phyloP scores from a whole-genome alignment of 2,113 vertebrate species.

The Nymphicus hollandicus region DNA sequence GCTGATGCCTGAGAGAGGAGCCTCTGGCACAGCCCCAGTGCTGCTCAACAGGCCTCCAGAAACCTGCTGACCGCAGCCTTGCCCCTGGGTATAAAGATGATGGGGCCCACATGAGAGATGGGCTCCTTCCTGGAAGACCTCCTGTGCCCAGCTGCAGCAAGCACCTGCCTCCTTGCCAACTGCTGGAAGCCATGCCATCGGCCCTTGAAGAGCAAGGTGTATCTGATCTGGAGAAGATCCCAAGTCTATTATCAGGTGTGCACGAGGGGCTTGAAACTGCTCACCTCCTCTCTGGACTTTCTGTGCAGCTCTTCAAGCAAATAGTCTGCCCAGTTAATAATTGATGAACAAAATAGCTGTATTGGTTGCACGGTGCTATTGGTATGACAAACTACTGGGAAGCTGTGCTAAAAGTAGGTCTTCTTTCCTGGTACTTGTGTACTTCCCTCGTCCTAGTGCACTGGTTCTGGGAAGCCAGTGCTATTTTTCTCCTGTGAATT shows the following conservation, averaged over 20 bases:
- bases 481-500: background rate
- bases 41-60: background rate
- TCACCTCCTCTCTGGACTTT: conserved; percentile 17
- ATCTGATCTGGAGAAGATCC: conserved; percentile 9
- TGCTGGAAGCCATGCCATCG: fast-evolving
- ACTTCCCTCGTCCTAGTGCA: background rate
- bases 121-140: background rate
- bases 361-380: background rate
- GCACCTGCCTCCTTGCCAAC: background rate
- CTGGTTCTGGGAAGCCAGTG: background rate
- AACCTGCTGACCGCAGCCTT: background rate
- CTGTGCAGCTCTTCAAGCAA: background rate
- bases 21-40: background rate
- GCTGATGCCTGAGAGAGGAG: background rate
- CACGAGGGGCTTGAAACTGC: background rate
- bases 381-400: background rate
- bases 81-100: background rate
- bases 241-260: background rate
- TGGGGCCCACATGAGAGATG: background rate
- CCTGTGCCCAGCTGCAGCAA: fast-evolving
- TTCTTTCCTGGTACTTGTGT: background rate
- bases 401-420: background rate
- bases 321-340: conserved; percentile 39
- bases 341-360: conserved; percentile 12
- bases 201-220: background rate